Evolutionary conservation across 2,113 vertebrate genomes (phyloP).

Genomic region (Bucco capensis): DNA sequence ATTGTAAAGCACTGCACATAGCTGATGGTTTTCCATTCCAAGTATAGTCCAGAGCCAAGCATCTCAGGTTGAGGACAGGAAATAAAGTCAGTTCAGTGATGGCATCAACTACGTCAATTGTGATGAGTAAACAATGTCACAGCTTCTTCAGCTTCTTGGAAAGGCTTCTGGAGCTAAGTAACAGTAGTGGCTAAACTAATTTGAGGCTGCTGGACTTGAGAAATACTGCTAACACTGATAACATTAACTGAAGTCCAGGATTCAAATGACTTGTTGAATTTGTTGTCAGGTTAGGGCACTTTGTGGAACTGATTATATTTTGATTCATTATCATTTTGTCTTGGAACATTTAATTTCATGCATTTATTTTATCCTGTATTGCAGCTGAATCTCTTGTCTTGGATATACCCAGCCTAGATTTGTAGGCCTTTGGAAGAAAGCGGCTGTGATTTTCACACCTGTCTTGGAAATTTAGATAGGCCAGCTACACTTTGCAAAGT

Average conservation of each 20-base stretch:
- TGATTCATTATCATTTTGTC: not conserved
- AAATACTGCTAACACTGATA: constrained; percentile 6
- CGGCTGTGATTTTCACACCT: not conserved
- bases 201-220: not conserved
- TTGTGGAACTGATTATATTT: constrained; percentile 11
- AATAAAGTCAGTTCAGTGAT: not conserved
- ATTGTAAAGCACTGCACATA: rapidly evolving
- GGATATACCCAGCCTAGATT: not conserved
- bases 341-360: not conserved
- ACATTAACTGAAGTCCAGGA: not conserved
- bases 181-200: not conserved
- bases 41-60: not conserved
- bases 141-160: not conserved
- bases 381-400: not conserved
- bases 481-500: not conserved
- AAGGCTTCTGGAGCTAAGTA: not conserved
- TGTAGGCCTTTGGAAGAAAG: not conserved
- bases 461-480: not conserved
- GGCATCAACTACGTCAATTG: not conserved
- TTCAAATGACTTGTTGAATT: not conserved
- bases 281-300: constrained; percentile 4
- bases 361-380: not conserved
- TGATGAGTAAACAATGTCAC: not conserved
- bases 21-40: not conserved
- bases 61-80: not conserved